Conservation (phyloP, 2,113 vertebrate genomes). For the Gymnobelideus leadbeateri region DNA sequence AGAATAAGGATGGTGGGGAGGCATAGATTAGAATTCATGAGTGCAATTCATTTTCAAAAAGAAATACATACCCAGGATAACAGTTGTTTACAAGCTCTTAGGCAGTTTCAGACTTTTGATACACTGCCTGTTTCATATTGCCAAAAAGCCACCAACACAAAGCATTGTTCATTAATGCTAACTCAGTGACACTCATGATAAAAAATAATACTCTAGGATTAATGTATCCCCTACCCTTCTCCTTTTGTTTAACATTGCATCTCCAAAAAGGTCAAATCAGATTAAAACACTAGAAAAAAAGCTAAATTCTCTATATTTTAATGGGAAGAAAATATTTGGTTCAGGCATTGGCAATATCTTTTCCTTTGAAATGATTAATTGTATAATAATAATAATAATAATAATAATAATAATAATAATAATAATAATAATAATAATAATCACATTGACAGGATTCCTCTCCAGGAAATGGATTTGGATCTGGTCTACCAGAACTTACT, state of each 20-base stretch:
- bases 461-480: neutral
- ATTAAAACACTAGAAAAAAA: neutral
- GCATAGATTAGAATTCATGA: neutral
- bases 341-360: neutral
- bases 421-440: neutral
- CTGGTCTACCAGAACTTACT: neutral
- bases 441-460: neutral
- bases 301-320: neutral
- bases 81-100: neutral
- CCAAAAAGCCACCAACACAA: constrained; percentile 2
- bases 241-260: neutral
- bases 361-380: constrained; percentile 14
- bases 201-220: neutral
- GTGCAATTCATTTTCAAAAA: neutral
- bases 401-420: neutral
- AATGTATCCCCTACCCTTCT: neutral
- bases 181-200: neutral
- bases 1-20: neutral
- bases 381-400: neutral
- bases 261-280: neutral
- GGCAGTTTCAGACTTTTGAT: neutral
- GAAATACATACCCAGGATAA: neutral
- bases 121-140: neutral
- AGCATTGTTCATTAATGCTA: neutral
- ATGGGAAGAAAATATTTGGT: neutral